Base-by-base conservation (phyloP, 2,113 vertebrate genomes). In the Origma solitaria region DNA sequence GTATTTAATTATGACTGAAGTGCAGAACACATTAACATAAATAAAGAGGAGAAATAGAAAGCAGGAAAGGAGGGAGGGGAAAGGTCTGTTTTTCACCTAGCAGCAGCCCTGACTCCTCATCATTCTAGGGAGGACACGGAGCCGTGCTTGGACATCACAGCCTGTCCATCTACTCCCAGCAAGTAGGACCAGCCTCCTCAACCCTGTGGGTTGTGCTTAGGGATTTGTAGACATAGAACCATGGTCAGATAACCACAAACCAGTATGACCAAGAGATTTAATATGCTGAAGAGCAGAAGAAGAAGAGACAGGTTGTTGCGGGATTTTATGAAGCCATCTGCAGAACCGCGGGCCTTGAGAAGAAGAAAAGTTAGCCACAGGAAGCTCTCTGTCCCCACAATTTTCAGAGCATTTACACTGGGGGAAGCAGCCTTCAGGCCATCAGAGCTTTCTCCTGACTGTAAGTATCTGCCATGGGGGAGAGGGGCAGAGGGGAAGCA, bases 11-110 rank as follows among this genome's bases (percentile, higher is more conserved):
- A 95, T 88, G 88, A 71, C 75, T 51, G 83, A 51, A 51, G 72
- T 70, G 65, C 66, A 69, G 95, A 96, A 76, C 86, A 23, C 88
- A 96, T 94, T 95, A 97, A 96, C 90, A 96, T 95, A 97, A 97
- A 96, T 96, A 96, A 97, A 94, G 35, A 89, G 91, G 86, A 77
- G 84, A 95, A 92, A 66, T n/a, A 85, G 79, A 92, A 95, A 57
- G 88, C 93, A 88, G 76, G 50, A 75, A 88, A 91, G 87, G 91
- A 91, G 72, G 50, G 50, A 90, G 69, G 60, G 42, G 19, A 60
- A 89, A 79, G 57, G 70, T 57, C 61, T 81, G 30, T 6, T 68
- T 95, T 94, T 88, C 50, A 78, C 94, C 93, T 86, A 75, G 76
- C 54, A 88, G 38, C 33, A 82, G 40, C 87, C 49, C 75, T 37